A percentile compares a stretch with the other conserved stretches of the same genome.
phyloP scores from a whole-genome alignment of 1,140 invertebrate species.

The Diuraphis noxia region DNA sequence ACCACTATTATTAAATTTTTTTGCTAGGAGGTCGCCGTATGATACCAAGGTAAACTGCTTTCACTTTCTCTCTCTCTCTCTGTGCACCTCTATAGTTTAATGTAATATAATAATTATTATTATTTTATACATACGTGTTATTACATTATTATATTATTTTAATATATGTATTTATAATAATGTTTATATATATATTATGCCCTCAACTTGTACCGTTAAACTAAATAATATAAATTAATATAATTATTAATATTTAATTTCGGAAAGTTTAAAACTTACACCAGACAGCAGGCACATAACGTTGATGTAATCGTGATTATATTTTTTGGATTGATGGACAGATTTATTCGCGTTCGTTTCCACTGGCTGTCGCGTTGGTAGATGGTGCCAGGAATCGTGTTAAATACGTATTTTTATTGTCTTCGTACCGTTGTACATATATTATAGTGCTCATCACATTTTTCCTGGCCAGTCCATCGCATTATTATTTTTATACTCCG shows the following conservation, averaged over 20 bases:
- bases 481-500: neutral
- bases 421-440: neutral
- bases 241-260: neutral
- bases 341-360: neutral
- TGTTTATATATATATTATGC: too few species aligned
- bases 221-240: neutral
- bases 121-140: neutral
- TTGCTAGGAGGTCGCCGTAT: conserved; percentile 33
- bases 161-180: neutral
- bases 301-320: neutral
- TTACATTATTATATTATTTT: neutral
- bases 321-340: neutral
- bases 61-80: conserved; percentile 51
- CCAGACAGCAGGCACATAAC: neutral
- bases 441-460: neutral
- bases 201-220: conserved; percentile 24
- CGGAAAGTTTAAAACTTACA: neutral
- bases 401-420: neutral
- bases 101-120: neutral
- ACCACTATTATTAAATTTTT: conserved; percentile 36
- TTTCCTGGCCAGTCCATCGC: neutral
- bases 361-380: neutral
- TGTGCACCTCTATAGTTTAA: neutral
- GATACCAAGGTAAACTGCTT: conserved; percentile 46
- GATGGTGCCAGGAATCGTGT: neutral